Conservation (phyloP, 2,888 invertebrate genomes). For the Gerris lacustris region DNA sequence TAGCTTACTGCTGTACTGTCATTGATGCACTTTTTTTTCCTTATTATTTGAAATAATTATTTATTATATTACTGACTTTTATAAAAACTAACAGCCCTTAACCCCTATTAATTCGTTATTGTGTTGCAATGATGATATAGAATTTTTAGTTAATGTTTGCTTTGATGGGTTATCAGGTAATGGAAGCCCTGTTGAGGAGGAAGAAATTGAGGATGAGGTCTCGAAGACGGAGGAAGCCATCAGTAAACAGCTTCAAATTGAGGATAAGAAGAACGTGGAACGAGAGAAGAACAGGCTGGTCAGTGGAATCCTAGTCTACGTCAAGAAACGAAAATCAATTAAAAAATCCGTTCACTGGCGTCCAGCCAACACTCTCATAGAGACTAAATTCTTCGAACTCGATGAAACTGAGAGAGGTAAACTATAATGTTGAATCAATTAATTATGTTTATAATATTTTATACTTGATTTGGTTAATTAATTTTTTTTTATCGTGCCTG, state of each 20-base stretch:
- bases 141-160: too few species aligned
- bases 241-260: conserved; percentile 26
- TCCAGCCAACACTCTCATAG: conserved; percentile 63
- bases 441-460: not conserved
- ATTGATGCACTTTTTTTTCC: too few species aligned
- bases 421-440: conserved; percentile 6
- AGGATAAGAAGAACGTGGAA: conserved; percentile 30
- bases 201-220: conserved; percentile 35
- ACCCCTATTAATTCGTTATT: too few species aligned
- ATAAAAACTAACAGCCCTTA: too few species aligned
- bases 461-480: not conserved
- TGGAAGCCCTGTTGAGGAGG: conserved; percentile 12
- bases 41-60: too few species aligned
- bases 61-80: too few species aligned
- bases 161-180: too few species aligned
- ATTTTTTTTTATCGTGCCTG: not conserved
- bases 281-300: conserved; percentile 30
- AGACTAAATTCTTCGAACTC: conserved; percentile 79
- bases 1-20: not conserved
- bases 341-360: conserved; percentile 71
- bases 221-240: conserved; percentile 37
- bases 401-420: conserved; percentile 78
- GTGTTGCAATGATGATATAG: too few species aligned
- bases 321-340: conserved; percentile 46
- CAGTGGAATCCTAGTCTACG: conserved; percentile 30